A percentile compares a stretch with the other conserved stretches of the same genome.
Evolutionary conservation across 2,888 invertebrate genomes (phyloP).

Genomic region (Zaprionus lineosus): DNA sequence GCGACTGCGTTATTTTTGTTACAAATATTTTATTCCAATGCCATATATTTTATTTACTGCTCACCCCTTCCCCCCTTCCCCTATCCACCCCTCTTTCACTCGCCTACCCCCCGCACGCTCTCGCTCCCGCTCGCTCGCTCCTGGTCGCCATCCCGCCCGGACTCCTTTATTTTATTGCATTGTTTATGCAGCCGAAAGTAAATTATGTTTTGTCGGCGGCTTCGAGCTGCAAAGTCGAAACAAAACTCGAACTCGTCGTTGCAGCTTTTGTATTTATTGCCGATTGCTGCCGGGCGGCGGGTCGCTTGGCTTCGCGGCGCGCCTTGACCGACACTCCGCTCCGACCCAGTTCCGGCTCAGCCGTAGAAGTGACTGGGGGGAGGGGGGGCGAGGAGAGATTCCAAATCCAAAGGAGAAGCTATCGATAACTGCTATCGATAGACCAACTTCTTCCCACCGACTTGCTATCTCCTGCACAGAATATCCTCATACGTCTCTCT

Average conservation of each 20-base stretch:
- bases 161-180: conserved; percentile 78
- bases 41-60: conserved; percentile 77
- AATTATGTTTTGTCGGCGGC: conserved; percentile 75
- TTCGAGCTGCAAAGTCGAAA: conserved; percentile 45
- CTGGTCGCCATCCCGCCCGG: conserved; percentile 45
- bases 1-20: conserved; percentile 71
- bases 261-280: conserved; percentile 46
- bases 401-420: too few relatives aligned
- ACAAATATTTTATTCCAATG: conserved; percentile 79
- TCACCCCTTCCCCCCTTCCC: conserved; percentile 12
- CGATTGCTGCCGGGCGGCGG: background rate
- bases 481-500: too few relatives aligned
- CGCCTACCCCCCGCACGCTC: conserved; percentile 1
- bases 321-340: too few relatives aligned
- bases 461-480: too few relatives aligned
- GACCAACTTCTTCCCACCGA: too few relatives aligned
- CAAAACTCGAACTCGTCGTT: conserved; percentile 47
- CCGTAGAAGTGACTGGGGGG: too few relatives aligned
- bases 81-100: background rate
- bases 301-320: conserved; percentile 26
- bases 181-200: conserved; percentile 80
- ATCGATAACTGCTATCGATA: too few relatives aligned
- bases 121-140: conserved; percentile 4
- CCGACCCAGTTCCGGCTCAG: too few relatives aligned
- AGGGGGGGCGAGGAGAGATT: too few relatives aligned